Evolutionary conservation across 2,113 vertebrate genomes (phyloP), one percentile per base, ranked within the genome.

Genomic region (Gavia stellata): DNA sequence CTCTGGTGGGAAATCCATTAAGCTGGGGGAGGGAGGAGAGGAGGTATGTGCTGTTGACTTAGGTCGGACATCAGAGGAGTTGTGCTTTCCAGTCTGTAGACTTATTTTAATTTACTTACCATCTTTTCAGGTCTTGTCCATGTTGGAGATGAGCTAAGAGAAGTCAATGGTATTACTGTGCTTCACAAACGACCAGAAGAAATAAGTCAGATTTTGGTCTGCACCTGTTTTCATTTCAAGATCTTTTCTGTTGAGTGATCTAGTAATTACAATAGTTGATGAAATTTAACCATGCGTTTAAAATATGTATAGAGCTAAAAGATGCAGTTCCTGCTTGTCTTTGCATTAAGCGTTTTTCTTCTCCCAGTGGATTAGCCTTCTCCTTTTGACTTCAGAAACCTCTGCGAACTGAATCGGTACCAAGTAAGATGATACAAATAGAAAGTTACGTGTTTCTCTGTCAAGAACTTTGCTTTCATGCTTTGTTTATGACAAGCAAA

Each of bases 131-230:
- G 99, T 96, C 98, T 99, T 94, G 99, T 99, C 62, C 99, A 99
- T 12, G 99, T 99, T 17, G 99, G 99, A 19, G 99, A 99, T 49
- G 99, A 99, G 80, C 98, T 99, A 13, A 98, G 99, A 65, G 99
- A 99, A 96, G 99, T 99, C 96, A 99, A 99, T 16, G 99, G 99
- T 66, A 97, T 99, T 62, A 94, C 98, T 23, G 99, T 99, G 72
- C 98, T 99, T 70, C 99, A 99, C 96, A 99, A 99, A 97, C 97
- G 98, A 78, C 99, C 99, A 0, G 99, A 99, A 50, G 99, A 99
- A 97, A 99, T 99, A 95, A 99, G 99, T 96, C 99, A 99, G 97
- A 99, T 99, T 97, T 98, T 99, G 99, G 99, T 99, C 95, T 62
- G 98, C 95, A 81, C 75, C 63, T 29, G 40, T 95, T 96, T 90